Base-by-base conservation (phyloP, 2,888 invertebrate species). In the Habrosyne pyritoides region DNA sequence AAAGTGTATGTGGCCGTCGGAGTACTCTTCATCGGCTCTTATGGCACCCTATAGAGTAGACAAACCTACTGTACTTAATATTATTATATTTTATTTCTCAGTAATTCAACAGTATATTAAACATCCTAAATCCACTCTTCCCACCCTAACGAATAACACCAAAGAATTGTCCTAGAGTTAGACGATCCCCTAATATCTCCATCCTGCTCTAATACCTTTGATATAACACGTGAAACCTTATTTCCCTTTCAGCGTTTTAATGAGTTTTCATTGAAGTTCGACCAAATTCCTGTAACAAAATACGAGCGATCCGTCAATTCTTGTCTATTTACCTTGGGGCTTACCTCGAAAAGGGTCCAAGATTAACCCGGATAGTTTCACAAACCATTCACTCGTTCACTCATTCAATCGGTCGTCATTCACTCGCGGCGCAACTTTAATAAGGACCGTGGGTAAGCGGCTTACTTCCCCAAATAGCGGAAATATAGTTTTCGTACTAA, bases 371-470 rank as follows among this genome's bases (percentile, higher is more conserved):
- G 63, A 69, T 72, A 79, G 79, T 77, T 75, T 64, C 71, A 58
- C 73, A 69, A 67, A 42, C 50, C 50, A 50, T 50, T 57, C 61
- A 56, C 55, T 74, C 81, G 77, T 78, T 81, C 80, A 82, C 73
- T 80, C 79, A 81, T 72, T 78, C 78, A 69, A 52, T 66, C 66
- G 63, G 66, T 71, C 71, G 54, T 63, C 64, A 63, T 68, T 66
- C 63, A 55, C 75, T 81, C 65, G 61, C 73, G 66, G 69, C 63
- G 65, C 63, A 65, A 75, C 64, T 73, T 77, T 79, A 84, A 81
- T 83, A 81, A 81, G 82, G 64, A 61, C 33, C 70, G 68, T 69
- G 64, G 14, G 76, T 85, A 86, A 85, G 85, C 83, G 76, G 86
- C 86, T 86, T 86, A 86, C 77, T 67, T 68, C 71, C 71, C 69